Base-by-base conservation (phyloP, 2,888 invertebrate species). In the Aricia artaxerxes region DNA sequence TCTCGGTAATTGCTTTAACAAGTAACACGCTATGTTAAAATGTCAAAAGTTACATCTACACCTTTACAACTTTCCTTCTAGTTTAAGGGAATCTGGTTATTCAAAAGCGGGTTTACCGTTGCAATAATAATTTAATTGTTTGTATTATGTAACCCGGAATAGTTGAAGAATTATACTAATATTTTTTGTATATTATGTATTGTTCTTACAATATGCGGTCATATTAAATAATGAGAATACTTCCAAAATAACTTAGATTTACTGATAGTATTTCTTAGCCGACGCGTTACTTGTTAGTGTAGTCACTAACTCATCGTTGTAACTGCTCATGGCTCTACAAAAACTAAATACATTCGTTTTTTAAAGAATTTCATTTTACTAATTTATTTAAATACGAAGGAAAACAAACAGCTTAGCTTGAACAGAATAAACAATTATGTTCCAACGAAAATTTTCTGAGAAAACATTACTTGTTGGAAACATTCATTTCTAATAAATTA, bases 41-140 rank as follows among this genome's bases (percentile, higher is more conserved):
- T 35, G 69, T 69, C 69, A 69, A 69, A 69, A 5, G 69, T 35
- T 4, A 69, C 69, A 69, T 69, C 35, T 16, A 69, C 69, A 69
- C 24, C 64, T 64, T 31, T 64, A 35, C 31, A 69, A 61, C 5
- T 61, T 61, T 69, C 31, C 69, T 35, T 69, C 31, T 69, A 35
- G 53, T 53, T 13, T 13, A 44, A 49, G 57, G 16, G 57, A 11
- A 16, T 57, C 53, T 11, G 13, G 57, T 57, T 57, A 57, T 57
- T 57, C 16, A 57, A 16, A 35, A 9, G 61, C 7, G 7, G 11
- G n/a, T 1, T 7, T 7, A 24, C 2, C 61, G 24, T 24, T 61
- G 61, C 24, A 9, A 61, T 60, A 60, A 60, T 16, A 60, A 60
- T 60, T 53, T 53, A 53, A 9, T 53, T 53, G 13, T 53, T 53